Evolutionary conservation across 2,888 invertebrate species (phyloP).

Genomic region (Carcina quercana): DNA sequence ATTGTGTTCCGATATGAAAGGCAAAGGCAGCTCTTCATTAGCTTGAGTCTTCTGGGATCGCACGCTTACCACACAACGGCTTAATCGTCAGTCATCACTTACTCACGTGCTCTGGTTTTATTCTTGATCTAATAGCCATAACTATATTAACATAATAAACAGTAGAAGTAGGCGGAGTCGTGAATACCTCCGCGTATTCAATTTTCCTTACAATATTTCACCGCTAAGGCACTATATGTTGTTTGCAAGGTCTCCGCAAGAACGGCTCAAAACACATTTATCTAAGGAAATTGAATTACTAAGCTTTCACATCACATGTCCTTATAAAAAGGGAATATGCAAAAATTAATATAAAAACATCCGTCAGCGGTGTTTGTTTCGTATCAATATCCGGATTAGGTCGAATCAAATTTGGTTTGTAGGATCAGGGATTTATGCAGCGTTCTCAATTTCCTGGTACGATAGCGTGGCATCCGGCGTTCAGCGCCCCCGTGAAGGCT

Average conservation of each 20-base stretch:
- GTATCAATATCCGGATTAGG: conserved; percentile 72
- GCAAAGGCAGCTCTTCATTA: too few species aligned
- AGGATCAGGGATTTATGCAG: conserved; percentile 71
- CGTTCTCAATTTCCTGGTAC: conserved; percentile 72
- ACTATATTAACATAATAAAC: too few species aligned
- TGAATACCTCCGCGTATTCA: conserved; percentile 62
- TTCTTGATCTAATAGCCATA: too few species aligned
- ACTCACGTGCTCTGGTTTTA: too few species aligned
- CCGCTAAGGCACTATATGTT: conserved; percentile 42
- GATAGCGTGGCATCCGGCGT: conserved; percentile 66
- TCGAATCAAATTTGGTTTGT: conserved; percentile 70
- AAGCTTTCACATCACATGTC: conserved; percentile 19
- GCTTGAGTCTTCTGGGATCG: too few species aligned
- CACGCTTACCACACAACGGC: too few species aligned
- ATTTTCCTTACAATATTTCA: conserved; percentile 63
- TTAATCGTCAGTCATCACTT: too few species aligned
- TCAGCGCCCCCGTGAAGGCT: conserved; percentile 27
- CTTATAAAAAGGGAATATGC: conserved; percentile 17
- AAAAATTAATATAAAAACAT: conserved; percentile 37
- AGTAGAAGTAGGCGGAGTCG: too few species aligned
- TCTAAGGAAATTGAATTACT: conserved; percentile 35
- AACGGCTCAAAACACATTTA: conserved; percentile 40
- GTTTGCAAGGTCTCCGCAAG: conserved; percentile 34
- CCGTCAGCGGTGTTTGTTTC: conserved; percentile 53
- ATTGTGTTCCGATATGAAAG: too few species aligned